Conservation (phyloP, 2,797 vertebrate genomes). For the Molossus molossus region DNA sequence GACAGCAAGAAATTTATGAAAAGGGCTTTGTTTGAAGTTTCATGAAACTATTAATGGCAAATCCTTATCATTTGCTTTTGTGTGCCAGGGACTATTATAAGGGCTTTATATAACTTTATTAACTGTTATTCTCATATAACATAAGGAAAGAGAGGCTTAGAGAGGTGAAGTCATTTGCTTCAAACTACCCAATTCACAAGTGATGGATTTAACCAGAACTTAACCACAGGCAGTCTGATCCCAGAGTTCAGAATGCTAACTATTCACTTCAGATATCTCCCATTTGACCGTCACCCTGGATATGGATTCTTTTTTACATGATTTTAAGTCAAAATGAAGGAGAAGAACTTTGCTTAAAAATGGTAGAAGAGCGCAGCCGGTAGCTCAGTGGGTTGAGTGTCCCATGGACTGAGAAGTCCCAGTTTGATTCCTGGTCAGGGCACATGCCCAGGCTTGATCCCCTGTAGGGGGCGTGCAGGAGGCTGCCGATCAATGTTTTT, state of each 20-base stretch:
- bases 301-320: not conserved
- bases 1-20: not conserved
- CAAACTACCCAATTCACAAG: not conserved
- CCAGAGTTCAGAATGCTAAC: not conserved
- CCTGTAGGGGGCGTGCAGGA: no score
- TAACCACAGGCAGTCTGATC: not conserved
- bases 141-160: not conserved
- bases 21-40: conserved; percentile 1
- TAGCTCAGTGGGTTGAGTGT: no score
- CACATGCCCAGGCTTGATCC: no score
- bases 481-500: no score
- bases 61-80: not conserved
- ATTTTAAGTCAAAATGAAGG: not conserved
- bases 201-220: not conserved
- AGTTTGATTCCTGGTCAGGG: no score
- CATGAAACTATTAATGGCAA: not conserved
- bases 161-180: not conserved
- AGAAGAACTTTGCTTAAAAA: not conserved
- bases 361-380: no score
- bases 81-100: not conserved
- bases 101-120: not conserved
- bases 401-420: no score
- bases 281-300: not conserved
- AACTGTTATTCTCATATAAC: not conserved
- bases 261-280: not conserved